Evolutionary conservation across 2,113 vertebrate genomes (phyloP).

Genomic region (Pluvialis apricaria): DNA sequence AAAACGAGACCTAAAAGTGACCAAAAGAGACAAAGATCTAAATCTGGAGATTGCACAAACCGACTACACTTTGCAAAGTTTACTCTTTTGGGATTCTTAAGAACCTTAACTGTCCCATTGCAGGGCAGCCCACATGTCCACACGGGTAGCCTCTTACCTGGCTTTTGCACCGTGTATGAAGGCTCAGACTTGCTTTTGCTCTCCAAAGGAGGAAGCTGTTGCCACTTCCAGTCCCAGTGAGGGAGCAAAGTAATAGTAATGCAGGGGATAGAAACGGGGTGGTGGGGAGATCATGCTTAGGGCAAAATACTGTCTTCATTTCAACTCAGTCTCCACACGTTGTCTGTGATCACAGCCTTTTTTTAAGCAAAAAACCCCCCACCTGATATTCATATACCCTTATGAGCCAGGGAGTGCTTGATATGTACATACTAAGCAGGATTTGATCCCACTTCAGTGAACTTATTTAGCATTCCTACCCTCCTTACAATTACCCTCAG

Average conservation of each 20-base stretch:
- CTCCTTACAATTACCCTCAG: not conserved
- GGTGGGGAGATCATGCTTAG: not conserved
- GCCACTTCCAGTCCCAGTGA: not conserved
- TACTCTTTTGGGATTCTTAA: not conserved
- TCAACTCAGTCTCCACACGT: not conserved
- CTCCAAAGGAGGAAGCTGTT: not conserved
- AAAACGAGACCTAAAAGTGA: not conserved
- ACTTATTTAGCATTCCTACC: not conserved
- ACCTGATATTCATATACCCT: not conserved
- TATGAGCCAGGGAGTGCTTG: not conserved
- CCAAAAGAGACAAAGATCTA: not conserved
- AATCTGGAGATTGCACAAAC: not conserved
- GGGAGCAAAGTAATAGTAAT: not conserved
- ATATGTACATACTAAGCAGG: not conserved
- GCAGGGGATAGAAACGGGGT: not conserved
- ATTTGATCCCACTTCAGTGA: not conserved
- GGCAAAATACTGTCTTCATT: not conserved
- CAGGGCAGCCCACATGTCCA: not conserved
- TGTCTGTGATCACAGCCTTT: not conserved
- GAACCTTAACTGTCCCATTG: not conserved
- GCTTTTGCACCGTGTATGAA: not conserved
- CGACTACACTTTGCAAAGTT: not conserved
- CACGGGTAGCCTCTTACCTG: accelerated
- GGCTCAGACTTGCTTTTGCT: not conserved
- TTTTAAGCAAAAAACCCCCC: not conserved